These are phyloP conservation scores for Acanthosepion esculentum DNA, from an alignment of 2,888 invertebrate genomes.

Conservation along the genomic window DNA sequence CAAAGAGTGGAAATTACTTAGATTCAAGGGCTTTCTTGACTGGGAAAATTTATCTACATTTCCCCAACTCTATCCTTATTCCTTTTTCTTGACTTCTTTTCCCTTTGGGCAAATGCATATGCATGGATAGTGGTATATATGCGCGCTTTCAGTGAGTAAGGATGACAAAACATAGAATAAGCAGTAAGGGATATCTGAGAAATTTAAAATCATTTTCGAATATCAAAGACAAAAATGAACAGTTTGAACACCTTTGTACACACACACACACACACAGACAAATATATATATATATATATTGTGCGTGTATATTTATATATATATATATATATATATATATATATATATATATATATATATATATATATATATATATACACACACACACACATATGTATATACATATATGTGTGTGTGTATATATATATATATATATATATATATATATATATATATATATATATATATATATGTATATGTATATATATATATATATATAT, in stretches of 20 bases:
- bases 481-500: neutral
- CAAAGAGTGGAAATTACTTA: neutral
- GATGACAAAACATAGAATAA: too few relatives aligned
- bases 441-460: neutral
- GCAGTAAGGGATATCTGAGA: too few relatives aligned
- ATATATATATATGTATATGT: neutral
- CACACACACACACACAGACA: too few relatives aligned
- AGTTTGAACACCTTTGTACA: neutral
- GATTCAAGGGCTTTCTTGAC: neutral
- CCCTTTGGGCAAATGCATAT: too few relatives aligned
- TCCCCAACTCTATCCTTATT: neutral
- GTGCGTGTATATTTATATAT: too few relatives aligned
- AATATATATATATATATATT: neutral
- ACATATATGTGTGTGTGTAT: too few relatives aligned
- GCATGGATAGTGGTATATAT: too few relatives aligned
- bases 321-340: neutral
- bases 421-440: neutral
- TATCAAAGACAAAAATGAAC: too few relatives aligned
- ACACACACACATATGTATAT: neutral
- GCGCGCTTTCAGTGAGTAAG: too few relatives aligned
- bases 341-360: neutral
- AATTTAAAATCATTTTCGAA: too few relatives aligned
- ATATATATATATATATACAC: neutral
- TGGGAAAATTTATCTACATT: neutral
- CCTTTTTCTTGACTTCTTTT: too few relatives aligned